These are phyloP conservation scores for Drosophila elegans DNA, from an alignment of 1,140 invertebrate genomes.

Conservation along the genomic window DNA sequence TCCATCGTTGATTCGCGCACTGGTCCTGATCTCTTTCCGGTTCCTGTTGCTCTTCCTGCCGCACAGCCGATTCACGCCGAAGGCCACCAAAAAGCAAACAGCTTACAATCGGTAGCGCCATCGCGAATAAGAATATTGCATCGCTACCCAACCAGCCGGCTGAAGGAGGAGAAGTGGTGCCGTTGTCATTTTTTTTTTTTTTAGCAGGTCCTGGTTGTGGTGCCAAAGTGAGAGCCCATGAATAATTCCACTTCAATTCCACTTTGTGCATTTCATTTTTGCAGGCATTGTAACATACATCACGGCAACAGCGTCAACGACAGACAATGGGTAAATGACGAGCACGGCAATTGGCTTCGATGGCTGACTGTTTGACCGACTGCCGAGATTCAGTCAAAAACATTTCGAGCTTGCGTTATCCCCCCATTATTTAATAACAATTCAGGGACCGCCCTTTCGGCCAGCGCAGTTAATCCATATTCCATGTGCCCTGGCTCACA, in stretches of 20 bases:
- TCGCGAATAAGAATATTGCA: slow-evolving; percentile 26
- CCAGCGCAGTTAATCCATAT: slow-evolving; percentile 19
- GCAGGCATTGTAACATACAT: slow-evolving; percentile 63
- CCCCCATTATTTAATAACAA: slow-evolving; percentile 64
- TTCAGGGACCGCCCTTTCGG: slow-evolving; percentile 33
- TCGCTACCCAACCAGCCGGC: too few species aligned
- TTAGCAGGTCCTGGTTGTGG: not conserved
- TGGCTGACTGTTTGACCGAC: slow-evolving; percentile 18
- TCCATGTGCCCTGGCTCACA: not conserved
- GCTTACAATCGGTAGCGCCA: slow-evolving; percentile 44
- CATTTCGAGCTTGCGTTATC: slow-evolving; percentile 38
- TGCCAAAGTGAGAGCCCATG: slow-evolving; percentile 56
- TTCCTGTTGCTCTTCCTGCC: slow-evolving; percentile 64
- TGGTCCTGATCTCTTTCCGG: slow-evolving; percentile 39
- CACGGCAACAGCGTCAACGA: slow-evolving; percentile 55
- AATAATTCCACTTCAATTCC: slow-evolving; percentile 81
- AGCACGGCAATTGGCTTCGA: slow-evolving; percentile 67
- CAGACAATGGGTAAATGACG: slow-evolving; percentile 36
- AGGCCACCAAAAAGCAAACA: slow-evolving; percentile 51
- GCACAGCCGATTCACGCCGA: slow-evolving; percentile 29
- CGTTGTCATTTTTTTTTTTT: not conserved
- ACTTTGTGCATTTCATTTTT: slow-evolving; percentile 81
- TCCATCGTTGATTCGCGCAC: slow-evolving; percentile 42
- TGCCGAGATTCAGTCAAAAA: slow-evolving; percentile 18
- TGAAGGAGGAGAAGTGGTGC: too few species aligned